Evolutionary conservation across 2,888 invertebrate genomes (phyloP).

Genomic region (Glomeris marginata): DNA sequence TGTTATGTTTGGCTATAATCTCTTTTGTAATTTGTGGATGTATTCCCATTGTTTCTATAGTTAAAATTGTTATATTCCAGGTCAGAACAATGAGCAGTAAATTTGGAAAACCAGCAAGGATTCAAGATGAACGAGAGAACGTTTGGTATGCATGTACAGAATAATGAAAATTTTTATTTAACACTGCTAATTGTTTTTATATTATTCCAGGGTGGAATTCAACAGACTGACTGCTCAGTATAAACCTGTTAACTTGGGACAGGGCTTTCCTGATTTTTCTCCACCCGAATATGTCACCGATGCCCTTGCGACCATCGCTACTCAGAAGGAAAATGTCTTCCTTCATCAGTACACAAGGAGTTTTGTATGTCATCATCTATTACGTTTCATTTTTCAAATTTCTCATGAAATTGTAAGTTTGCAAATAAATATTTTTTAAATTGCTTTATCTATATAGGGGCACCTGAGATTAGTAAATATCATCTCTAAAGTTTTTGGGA

Average conservation of each 20-base stretch:
- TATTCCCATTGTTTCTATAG: too few species aligned
- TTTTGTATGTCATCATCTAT: conserved; percentile 50
- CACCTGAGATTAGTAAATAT: conserved; percentile 77
- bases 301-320: conserved; percentile 51
- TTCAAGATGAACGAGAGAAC: conserved; percentile 2
- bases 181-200: background rate
- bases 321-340: conserved; percentile 47
- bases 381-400: too few species aligned
- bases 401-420: too few species aligned
- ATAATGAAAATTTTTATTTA: background rate
- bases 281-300: conserved; percentile 68
- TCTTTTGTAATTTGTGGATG: background rate
- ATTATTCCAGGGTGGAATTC: conserved; percentile 66
- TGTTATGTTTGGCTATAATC: too few species aligned
- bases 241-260: conserved; percentile 84
- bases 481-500: conserved; percentile 68
- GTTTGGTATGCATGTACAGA: conserved; percentile 6
- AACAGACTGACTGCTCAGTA: conserved; percentile 62
- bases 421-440: background rate
- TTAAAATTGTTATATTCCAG: background rate
- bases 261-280: conserved; percentile 88
- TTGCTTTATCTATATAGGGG: conserved; percentile 46
- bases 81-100: conserved; percentile 3
- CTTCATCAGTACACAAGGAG: conserved; percentile 88
- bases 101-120: conserved; percentile 4